Percentiles rank a stretch among this genome's conserved stretches.
phyloP scores from a whole-genome alignment of 1,140 invertebrate genomes.

The Megathymus violae region DNA sequence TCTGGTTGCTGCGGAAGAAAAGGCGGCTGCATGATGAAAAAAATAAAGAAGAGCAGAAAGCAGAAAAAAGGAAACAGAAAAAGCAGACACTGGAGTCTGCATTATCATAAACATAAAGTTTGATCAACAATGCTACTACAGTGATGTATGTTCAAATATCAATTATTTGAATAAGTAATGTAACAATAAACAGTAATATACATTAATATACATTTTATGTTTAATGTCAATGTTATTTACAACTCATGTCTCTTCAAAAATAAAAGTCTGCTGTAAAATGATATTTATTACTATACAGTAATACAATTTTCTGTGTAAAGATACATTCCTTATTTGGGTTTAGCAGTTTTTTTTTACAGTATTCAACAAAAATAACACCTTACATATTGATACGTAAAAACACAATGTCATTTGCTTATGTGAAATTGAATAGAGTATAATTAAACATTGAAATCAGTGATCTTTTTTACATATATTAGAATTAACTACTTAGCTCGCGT shows the following conservation, averaged over 20 bases:
- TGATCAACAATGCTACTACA: too few relatives aligned
- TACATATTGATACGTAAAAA: slow-evolving; percentile 17
- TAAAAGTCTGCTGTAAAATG: slow-evolving; percentile 38
- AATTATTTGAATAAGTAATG: too few relatives aligned
- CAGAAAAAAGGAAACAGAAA: slow-evolving; percentile 78
- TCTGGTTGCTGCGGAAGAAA: slow-evolving; percentile 92
- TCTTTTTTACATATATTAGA: slow-evolving; percentile 32
- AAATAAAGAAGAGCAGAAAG: slow-evolving; percentile 85
- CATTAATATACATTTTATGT: too few relatives aligned
- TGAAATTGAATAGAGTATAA: slow-evolving; percentile 15
- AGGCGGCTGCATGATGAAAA: slow-evolving; percentile 88
- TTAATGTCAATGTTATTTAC: too few relatives aligned
- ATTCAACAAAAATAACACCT: slow-evolving; percentile 10
- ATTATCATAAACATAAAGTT: slow-evolving; percentile 50
- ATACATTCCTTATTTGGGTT: slow-evolving; percentile 23
- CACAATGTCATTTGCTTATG: slow-evolving; percentile 15
- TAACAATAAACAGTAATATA: too few relatives aligned
- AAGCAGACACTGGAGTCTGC: slow-evolving; percentile 64
- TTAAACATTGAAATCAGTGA: slow-evolving; percentile 4
- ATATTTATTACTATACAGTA: slow-evolving; percentile 40
- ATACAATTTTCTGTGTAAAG: not conserved
- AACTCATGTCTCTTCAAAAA: too few relatives aligned
- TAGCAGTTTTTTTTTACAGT: slow-evolving; percentile 20
- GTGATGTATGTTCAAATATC: too few relatives aligned
- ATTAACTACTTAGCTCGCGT: slow-evolving; percentile 30